These are phyloP conservation scores for Ameiurus melas DNA, from an alignment of 2,113 vertebrate species.

Conservation along the genomic window DNA sequence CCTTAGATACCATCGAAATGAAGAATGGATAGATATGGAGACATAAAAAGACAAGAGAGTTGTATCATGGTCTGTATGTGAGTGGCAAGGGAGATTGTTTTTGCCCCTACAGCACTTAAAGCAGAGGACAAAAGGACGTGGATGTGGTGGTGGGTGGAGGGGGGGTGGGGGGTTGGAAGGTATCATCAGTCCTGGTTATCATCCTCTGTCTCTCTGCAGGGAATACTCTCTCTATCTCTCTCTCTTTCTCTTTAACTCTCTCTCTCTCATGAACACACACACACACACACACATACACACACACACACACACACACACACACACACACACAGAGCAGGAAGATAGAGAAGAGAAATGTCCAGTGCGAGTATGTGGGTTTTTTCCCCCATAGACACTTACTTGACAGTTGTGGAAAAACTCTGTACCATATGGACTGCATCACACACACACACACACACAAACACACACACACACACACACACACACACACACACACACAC, in stretches of 20 bases:
- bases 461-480: background rate
- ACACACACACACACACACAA: conserved; percentile 12
- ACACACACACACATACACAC: conserved; percentile 3
- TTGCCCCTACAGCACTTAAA: conserved; percentile 30
- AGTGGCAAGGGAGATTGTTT: conserved; percentile 7
- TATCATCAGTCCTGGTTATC: conserved; percentile 46
- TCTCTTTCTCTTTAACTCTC: too few species aligned
- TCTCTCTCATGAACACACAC: background rate
- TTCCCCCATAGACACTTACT: background rate
- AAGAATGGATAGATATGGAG: background rate
- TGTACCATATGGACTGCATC: background rate
- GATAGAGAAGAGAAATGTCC: conserved; percentile 16
- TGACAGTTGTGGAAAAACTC: conserved; percentile 6
- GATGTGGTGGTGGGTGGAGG: background rate
- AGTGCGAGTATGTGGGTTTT: conserved; percentile 2
- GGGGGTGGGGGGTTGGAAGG: background rate
- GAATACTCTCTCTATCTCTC: background rate
- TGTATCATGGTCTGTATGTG: background rate
- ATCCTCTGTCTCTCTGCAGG: conserved; percentile 25
- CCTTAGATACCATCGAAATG: background rate
- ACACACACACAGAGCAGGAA: background rate
- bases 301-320: conserved; percentile 13
- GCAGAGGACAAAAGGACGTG: conserved; percentile 38
- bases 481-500: background rate
- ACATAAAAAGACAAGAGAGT: conserved; percentile 12